phyloP scores from a whole-genome alignment of 2,888 invertebrate species.

The Cheilosia vulpina region DNA sequence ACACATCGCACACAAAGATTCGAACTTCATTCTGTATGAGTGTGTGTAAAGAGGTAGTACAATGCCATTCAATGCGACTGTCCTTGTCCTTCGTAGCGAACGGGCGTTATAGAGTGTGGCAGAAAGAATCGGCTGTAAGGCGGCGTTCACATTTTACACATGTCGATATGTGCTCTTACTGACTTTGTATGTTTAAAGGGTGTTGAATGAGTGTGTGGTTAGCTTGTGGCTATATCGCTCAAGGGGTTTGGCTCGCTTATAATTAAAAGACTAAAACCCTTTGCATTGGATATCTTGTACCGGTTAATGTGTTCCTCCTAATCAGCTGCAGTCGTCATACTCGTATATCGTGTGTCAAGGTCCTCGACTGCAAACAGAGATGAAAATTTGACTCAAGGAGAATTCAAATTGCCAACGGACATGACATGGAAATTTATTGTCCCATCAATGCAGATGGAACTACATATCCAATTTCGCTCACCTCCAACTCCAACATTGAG shows the following conservation, averaged over 20 bases:
- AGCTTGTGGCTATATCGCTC: not conserved
- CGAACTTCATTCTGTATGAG: slow-evolving; percentile 8
- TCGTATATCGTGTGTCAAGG: slow-evolving; percentile 54
- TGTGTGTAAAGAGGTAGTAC: slow-evolving; percentile 26
- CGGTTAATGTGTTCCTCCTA: slow-evolving; percentile 2
- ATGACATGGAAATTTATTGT: slow-evolving; percentile 60
- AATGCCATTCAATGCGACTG: slow-evolving; percentile 61
- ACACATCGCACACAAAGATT: slow-evolving; percentile 28
- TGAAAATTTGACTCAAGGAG: slow-evolving; percentile 66
- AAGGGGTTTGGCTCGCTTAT: not conserved
- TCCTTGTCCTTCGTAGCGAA: slow-evolving; percentile 59
- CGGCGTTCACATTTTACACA: slow-evolving; percentile 31
- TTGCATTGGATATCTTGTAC: not conserved
- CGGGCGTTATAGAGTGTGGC: slow-evolving; percentile 12
- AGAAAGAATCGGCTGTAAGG: slow-evolving; percentile 32
- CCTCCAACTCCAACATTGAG: slow-evolving; percentile 18
- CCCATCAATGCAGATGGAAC: slow-evolving; percentile 51
- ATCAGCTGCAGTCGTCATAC: not conserved
- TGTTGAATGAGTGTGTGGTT: not conserved
- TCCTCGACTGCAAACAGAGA: slow-evolving; percentile 28
- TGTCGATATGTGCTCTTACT: slow-evolving; percentile 21
- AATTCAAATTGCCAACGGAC: slow-evolving; percentile 68
- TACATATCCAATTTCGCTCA: slow-evolving; percentile 37
- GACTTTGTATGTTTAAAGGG: not conserved
- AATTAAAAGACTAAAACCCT: not conserved